Percentiles rank a stretch among this genome's conserved stretches.
Conservation (phyloP, 92 coral and sea anemone species). For the Siderastrea radians region DNA sequence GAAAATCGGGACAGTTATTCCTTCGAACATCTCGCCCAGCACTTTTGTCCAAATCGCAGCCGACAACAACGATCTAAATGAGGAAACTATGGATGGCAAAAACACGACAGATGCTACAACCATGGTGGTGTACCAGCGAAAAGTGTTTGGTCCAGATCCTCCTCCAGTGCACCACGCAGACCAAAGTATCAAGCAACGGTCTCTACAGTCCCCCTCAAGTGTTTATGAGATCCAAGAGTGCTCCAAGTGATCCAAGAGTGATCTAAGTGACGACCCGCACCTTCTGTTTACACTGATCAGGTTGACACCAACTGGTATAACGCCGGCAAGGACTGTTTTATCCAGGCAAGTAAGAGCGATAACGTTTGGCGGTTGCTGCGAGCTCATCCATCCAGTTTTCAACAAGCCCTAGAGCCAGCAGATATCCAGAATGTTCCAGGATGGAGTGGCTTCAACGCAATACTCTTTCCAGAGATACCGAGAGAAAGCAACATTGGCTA, state of each 20-base stretch:
- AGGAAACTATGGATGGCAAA: conserved; percentile 56
- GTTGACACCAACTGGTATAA: conserved; percentile 21
- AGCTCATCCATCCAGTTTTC: conserved; percentile 31
- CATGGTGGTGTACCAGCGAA: conserved; percentile 60
- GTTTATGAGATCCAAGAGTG: conserved; percentile 30
- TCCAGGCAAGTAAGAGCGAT: conserved; percentile 26
- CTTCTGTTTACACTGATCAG: neutral
- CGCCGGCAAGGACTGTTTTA: conserved; percentile 6
- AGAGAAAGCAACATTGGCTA: conserved; percentile 31
- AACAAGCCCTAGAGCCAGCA: conserved; percentile 26
- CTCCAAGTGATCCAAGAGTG: no score
- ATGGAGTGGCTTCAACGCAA: conserved; percentile 47
- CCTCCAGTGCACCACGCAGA: conserved; percentile 1
- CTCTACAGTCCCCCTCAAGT: conserved; percentile 13
- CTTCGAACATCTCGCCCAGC: conserved; percentile 36
- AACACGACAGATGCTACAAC: conserved; percentile 64
- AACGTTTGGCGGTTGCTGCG: conserved; percentile 45
- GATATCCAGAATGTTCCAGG: conserved; percentile 10
- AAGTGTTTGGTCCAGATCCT: conserved; percentile 49
- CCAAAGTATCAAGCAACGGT: neutral
- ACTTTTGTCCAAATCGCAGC: conserved; percentile 39
- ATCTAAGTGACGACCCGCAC: conserved; percentile 38
- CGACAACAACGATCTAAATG: conserved; percentile 58
- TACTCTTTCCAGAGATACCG: conserved; percentile 43
- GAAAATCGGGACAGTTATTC: conserved; percentile 39